Conservation (phyloP, 2,113 vertebrate species). For the Hystrix cristata region DNA sequence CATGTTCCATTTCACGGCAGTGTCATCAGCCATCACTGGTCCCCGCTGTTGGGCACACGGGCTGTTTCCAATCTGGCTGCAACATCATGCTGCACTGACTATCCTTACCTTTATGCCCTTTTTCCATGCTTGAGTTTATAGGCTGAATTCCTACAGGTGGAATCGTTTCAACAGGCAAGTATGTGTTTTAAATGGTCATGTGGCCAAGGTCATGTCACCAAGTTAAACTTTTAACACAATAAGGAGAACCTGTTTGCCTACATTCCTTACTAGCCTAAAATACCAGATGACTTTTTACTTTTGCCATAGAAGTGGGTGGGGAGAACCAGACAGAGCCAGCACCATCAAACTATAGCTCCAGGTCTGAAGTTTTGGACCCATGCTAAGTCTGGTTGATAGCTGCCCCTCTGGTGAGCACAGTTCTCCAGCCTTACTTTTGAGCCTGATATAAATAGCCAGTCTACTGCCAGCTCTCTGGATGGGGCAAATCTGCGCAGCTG, state of each 20-base stretch:
- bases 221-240: constrained; percentile 15
- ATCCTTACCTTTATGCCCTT: background rate
- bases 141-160: background rate
- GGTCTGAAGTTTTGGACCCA: background rate
- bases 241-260: background rate
- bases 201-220: background rate
- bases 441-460: background rate
- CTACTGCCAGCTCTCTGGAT: background rate
- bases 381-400: background rate
- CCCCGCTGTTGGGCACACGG: background rate
- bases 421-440: background rate
- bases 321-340: background rate
- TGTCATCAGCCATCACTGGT: background rate
- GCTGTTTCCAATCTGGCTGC: background rate
- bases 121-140: background rate
- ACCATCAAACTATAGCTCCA: background rate
- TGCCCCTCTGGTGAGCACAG: background rate
- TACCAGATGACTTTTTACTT: background rate
- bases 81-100: background rate
- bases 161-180: background rate
- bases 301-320: background rate
- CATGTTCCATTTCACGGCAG: background rate
- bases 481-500: background rate
- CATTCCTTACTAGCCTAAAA: background rate
- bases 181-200: background rate